Conservation (phyloP, 2,888 invertebrate species). For the Galerucella calmariensis region DNA sequence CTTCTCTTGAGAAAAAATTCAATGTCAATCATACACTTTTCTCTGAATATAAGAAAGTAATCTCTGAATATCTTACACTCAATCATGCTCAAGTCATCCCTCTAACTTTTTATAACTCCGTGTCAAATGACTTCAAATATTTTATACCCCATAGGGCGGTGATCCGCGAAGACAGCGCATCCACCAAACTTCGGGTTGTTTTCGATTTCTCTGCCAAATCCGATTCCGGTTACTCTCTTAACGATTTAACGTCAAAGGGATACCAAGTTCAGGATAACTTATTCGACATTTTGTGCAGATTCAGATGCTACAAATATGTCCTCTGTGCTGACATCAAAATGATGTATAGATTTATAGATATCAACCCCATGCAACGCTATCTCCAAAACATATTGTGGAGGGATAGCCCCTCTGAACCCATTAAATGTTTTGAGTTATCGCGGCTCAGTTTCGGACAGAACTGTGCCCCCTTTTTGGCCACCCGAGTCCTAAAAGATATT, state of each 20-base stretch:
- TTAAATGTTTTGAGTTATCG: not conserved
- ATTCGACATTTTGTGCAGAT: not conserved
- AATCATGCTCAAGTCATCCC: no score
- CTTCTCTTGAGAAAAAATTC: no score
- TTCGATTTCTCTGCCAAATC: no score
- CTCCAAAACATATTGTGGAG: not conserved
- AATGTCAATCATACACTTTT: no score
- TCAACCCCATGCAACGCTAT: not conserved
- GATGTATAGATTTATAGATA: not conserved
- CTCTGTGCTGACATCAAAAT: not conserved
- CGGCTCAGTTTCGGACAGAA: slow-evolving; percentile 4
- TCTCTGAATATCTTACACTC: no score
- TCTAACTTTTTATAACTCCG: no score
- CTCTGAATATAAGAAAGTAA: no score
- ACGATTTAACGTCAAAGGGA: not conserved
- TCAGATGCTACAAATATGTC: not conserved
- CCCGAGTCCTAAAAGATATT: not conserved
- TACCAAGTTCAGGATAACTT: not conserved
- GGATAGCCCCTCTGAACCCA: not conserved
- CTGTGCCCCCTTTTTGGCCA: not conserved
- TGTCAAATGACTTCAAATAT: no score
- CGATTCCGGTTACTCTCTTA: no score
- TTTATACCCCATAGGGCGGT: no score
- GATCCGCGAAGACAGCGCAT: no score
- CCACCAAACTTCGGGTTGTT: no score